phyloP scores from a whole-genome alignment of 1,140 invertebrate species.

The Tetramorium simillimum region DNA sequence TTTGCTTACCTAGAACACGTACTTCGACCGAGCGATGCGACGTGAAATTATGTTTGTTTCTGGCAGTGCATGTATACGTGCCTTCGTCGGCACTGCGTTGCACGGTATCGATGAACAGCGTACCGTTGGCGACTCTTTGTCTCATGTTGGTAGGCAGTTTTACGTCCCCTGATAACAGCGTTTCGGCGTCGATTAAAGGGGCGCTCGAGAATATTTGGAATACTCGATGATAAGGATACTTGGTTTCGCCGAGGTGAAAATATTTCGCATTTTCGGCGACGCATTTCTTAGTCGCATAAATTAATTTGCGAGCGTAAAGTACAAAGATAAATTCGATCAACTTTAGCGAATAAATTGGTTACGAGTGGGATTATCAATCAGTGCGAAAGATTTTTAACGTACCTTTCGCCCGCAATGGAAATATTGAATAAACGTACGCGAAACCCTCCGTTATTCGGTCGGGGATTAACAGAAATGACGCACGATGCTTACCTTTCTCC shows the following conservation, averaged over 20 bases:
- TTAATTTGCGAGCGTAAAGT: constrained; percentile 22
- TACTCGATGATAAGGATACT: neutral
- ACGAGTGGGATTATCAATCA: constrained; percentile 5
- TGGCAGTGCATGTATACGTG: constrained; percentile 89
- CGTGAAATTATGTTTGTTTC: constrained; percentile 87
- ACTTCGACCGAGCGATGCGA: constrained; percentile 86
- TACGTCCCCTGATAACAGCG: constrained; percentile 85
- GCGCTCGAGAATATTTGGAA: constrained; percentile 7
- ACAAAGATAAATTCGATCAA: neutral
- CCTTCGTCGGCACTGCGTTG: constrained; percentile 89
- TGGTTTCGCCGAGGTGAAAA: neutral
- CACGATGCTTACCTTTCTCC: constrained; percentile 87
- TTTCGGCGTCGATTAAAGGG: constrained; percentile 1
- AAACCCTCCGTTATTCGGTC: constrained; percentile 10
- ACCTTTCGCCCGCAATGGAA: neutral
- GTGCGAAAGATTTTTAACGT: constrained; percentile 5
- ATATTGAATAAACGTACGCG: constrained; percentile 24
- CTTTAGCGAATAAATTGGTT: neutral
- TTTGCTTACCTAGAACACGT: constrained; percentile 86
- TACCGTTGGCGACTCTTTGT: constrained; percentile 89
- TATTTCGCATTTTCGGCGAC: neutral
- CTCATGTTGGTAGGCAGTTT: constrained; percentile 89
- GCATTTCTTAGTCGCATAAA: neutral
- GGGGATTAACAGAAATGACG: constrained; percentile 59
- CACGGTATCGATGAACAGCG: constrained; percentile 88